phyloP scores from a whole-genome alignment of 2,888 invertebrate species.

The Drosophila aldrichi region DNA sequence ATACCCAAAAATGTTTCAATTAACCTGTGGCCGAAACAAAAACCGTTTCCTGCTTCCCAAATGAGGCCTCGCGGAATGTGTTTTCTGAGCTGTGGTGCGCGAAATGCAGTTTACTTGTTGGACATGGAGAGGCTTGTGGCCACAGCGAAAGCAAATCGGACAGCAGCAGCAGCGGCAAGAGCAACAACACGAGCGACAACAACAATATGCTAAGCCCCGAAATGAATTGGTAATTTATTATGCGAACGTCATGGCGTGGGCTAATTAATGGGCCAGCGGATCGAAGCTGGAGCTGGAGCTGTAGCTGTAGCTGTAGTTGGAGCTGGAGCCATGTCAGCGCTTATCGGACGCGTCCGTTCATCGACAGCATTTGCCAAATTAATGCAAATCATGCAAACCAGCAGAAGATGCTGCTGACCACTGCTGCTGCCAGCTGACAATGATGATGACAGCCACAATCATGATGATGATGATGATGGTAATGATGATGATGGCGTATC shows the following conservation, averaged over 20 bases:
- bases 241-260: constrained; percentile 76
- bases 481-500: constrained; percentile 55
- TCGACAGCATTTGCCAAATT: constrained; percentile 80
- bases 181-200: constrained; percentile 38
- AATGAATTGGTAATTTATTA: constrained; percentile 81
- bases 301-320: constrained; percentile 6
- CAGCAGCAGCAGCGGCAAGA: constrained; percentile 27
- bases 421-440: constrained; percentile 31
- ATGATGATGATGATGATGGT: constrained; percentile 19
- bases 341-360: constrained; percentile 72
- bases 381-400: constrained; percentile 78
- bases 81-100: constrained; percentile 14
- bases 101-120: constrained; percentile 66
- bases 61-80: constrained; percentile 7
- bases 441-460: constrained; percentile 12
- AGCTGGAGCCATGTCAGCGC: constrained; percentile 70
- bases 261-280: constrained; percentile 75
- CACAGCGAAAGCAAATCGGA: constrained; percentile 54
- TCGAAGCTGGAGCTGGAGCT: constrained; percentile 30
- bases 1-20: constrained; percentile 31
- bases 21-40: constrained; percentile 7
- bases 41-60: constrained; percentile 4
- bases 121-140: constrained; percentile 43
- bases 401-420: constrained; percentile 58
- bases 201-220: constrained; percentile 58